Percentiles rank a stretch among this genome's conserved stretches.
These are phyloP conservation scores for Palloptera scutellata DNA, from an alignment of 2,888 invertebrate genomes.

Conservation along the genomic window DNA sequence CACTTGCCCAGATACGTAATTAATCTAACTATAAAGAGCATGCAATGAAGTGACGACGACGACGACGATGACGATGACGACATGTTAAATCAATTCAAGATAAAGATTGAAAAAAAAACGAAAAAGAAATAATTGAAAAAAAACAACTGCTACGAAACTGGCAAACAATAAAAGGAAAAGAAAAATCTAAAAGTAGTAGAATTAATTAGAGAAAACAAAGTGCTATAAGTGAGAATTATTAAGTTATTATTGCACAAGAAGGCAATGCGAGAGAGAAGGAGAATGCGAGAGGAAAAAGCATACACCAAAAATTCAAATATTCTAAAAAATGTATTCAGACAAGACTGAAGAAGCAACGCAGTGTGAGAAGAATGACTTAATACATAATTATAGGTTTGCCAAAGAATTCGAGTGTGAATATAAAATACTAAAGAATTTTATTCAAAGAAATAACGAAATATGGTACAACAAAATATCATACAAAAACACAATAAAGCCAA, in stretches of 20 bases:
- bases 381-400: not conserved
- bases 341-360: not conserved
- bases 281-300: not conserved
- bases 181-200: too few relatives aligned
- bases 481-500: not conserved
- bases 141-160: not conserved
- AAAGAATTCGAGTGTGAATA: not conserved
- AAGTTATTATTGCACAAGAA: too few relatives aligned
- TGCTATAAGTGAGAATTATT: too few relatives aligned
- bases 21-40: too few relatives aligned
- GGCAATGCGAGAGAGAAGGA: not conserved
- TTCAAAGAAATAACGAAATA: not conserved
- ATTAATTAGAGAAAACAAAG: too few relatives aligned
- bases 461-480: not conserved
- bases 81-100: constrained; percentile 27
- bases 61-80: not conserved
- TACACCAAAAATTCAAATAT: not conserved
- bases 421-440: not conserved
- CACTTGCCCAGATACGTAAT: too few relatives aligned
- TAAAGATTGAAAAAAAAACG: constrained; percentile 28
- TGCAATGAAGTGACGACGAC: not conserved
- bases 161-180: not conserved
- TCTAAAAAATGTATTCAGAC: not conserved
- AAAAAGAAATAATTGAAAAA: constrained; percentile 3
- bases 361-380: not conserved